phyloP scores from a whole-genome alignment of 2,797 vertebrate species.

The Acipenser oxyrinchus region DNA sequence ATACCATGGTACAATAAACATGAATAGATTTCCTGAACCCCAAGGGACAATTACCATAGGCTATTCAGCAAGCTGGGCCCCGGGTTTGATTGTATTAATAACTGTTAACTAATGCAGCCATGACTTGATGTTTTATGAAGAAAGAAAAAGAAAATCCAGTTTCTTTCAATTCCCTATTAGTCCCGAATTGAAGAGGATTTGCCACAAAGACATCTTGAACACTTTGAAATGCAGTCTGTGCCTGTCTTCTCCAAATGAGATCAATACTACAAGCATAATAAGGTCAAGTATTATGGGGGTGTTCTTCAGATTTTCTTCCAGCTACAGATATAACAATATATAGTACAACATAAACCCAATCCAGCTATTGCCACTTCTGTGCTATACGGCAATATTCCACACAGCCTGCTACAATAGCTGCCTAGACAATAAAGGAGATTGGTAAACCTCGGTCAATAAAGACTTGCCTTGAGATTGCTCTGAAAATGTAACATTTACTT shows the following conservation, averaged over 20 bases:
- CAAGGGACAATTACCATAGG: slow-evolving; percentile 30
- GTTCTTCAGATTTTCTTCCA: slow-evolving; percentile 57
- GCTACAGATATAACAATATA: slow-evolving; percentile 51
- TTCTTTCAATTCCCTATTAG: slow-evolving; percentile 50
- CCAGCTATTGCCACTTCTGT: neutral
- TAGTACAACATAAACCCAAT: slow-evolving; percentile 14
- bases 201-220: slow-evolving; percentile 63
- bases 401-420: neutral
- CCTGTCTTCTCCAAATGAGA: slow-evolving; percentile 69
- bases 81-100: slow-evolving; percentile 25
- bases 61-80: slow-evolving; percentile 23
- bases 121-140: slow-evolving; percentile 37
- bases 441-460: neutral
- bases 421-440: neutral
- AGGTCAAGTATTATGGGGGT: slow-evolving; percentile 65
- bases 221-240: slow-evolving; percentile 56
- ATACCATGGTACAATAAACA: slow-evolving; percentile 24
- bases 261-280: slow-evolving; percentile 69
- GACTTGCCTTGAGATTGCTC: neutral
- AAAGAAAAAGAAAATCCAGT: slow-evolving; percentile 42
- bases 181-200: slow-evolving; percentile 54
- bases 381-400: neutral
- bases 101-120: slow-evolving; percentile 20
- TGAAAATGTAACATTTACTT: neutral
- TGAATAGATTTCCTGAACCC: slow-evolving; percentile 27